Evolutionary conservation across 2,797 vertebrate species (phyloP).

Genomic region (Rhinella marina): DNA sequence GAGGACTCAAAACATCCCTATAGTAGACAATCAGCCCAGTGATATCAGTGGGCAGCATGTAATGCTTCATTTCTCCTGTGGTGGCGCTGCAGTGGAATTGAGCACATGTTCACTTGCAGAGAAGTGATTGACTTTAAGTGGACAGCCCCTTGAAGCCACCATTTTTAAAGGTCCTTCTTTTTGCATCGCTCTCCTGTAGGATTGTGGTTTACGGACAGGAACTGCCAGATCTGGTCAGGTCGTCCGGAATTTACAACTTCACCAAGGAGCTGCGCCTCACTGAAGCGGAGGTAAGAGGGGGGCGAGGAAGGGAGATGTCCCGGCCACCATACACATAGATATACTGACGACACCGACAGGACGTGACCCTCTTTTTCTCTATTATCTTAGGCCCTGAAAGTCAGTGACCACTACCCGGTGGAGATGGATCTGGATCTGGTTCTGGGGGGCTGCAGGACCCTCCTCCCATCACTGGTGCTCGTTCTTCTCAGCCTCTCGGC

Average conservation of each 20-base stretch:
- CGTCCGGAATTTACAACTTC: constrained; percentile 64
- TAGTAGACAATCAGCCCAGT: no score
- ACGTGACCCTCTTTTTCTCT: background rate
- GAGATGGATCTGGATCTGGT: constrained; percentile 53
- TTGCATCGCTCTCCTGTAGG: constrained; percentile 16
- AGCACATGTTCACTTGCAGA: background rate
- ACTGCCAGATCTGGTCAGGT: constrained; percentile 46
- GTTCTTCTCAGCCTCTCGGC: background rate
- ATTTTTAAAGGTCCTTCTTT: background rate
- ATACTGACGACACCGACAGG: background rate
- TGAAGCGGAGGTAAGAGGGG: constrained; percentile 66
- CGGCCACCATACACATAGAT: no score
- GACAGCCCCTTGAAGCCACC: background rate
- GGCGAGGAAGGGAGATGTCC: constrained; percentile 8
- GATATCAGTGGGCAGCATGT: background rate
- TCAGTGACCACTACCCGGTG: constrained; percentile 71
- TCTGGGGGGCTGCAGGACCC: constrained; percentile 25
- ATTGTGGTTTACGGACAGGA: constrained; percentile 66
- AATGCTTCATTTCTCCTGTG: background rate
- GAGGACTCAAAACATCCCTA: no score
- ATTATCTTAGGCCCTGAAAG: constrained; percentile 53
- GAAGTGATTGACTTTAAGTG: background rate
- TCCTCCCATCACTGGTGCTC: background rate
- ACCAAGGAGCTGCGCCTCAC: constrained; percentile 64
- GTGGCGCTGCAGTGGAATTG: background rate